Evolutionary conservation across 2,888 invertebrate genomes (phyloP).

Genomic region (Coecobrya sp.): DNA sequence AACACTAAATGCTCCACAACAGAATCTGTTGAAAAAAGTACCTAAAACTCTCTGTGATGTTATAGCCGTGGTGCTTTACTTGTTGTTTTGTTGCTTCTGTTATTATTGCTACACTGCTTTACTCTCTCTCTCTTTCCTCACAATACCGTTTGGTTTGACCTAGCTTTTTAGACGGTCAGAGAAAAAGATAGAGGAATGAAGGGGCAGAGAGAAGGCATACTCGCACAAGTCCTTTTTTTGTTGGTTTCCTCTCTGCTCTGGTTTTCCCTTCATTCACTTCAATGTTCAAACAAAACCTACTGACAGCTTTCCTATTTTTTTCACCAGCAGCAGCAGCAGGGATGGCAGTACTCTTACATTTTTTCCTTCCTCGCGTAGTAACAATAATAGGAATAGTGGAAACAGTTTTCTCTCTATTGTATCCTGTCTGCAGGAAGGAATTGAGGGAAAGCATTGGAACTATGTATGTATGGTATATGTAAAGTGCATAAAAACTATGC

Average conservation of each 20-base stretch:
- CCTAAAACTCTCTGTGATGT: constrained; percentile 32
- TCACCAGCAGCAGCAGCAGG: neutral
- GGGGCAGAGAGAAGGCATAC: constrained; percentile 25
- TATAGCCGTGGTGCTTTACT: constrained; percentile 34
- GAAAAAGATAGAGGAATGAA: constrained; percentile 22
- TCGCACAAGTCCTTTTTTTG: constrained; percentile 8
- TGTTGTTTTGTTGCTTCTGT: constrained; percentile 43
- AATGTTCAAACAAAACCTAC: constrained; percentile 41
- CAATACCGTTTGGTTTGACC: constrained; percentile 72
- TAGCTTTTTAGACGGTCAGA: constrained; percentile 62
- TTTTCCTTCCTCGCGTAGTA: constrained; percentile 1
- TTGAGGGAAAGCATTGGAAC: neutral
- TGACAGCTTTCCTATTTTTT: constrained; percentile 31
- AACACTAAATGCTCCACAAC: neutral
- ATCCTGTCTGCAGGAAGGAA: neutral
- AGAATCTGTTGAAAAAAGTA: constrained; percentile 36
- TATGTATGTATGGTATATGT: neutral
- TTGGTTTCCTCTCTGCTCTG: neutral
- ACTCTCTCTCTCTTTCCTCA: neutral
- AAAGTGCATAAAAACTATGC: neutral
- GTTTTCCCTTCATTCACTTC: constrained; percentile 20
- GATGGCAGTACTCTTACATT: neutral
- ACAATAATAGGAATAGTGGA: neutral
- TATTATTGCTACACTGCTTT: constrained; percentile 34
- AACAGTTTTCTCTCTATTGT: neutral